Base-by-base conservation (phyloP, 2,888 invertebrate genomes). In the Drosophila aldrichi region DNA sequence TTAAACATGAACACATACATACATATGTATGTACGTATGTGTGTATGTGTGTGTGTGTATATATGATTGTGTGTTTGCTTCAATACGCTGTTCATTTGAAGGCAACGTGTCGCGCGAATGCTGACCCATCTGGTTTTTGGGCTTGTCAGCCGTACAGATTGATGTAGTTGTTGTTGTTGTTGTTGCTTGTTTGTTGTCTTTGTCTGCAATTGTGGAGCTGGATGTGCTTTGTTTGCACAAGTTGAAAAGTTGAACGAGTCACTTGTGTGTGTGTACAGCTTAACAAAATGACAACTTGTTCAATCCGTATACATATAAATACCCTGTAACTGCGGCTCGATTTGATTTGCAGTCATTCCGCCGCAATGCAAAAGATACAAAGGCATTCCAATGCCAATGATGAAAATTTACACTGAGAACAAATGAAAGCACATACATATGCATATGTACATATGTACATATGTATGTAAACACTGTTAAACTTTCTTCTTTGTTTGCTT, bases 81-180 rank as follows among this genome's bases (percentile, higher is more conserved):
- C 22, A 34, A 38, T n/a, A 54, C 51, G 40, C 46, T 65, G 49
- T 64, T 22, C 66, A 66, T 34, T 54, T 65, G 44, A 56, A 55
- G 32, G 64, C 74, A 68, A 76, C 52, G 61, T 71, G 66, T 58
- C 36, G 65, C 60, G 64, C 59, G 58, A 77, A 52, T 77, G 75
- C 59, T 67, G 73, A 72, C 77, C 75, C 78, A 72, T 77, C 78
- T 77, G 73, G 73, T 71, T 72, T 74, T 75, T 75, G 60, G 74
- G 72, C 77, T 61, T 63, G 77, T 63, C 70, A 62, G 63, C 34
- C 48, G 57, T 55, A 29, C 51, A 52, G 25, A 20, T 36, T 38
- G 36, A 20, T 22, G 70, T 64, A 61, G 60, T 22, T 59, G 34
- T 29, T 40, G 41, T 60, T 55, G 25, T 40, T 65, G 22, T 60